A percentile compares a stretch with the other conserved stretches of the same genome.
Evolutionary conservation across 2,113 vertebrate genomes (phyloP).

Genomic region (Spilogale gracilis): DNA sequence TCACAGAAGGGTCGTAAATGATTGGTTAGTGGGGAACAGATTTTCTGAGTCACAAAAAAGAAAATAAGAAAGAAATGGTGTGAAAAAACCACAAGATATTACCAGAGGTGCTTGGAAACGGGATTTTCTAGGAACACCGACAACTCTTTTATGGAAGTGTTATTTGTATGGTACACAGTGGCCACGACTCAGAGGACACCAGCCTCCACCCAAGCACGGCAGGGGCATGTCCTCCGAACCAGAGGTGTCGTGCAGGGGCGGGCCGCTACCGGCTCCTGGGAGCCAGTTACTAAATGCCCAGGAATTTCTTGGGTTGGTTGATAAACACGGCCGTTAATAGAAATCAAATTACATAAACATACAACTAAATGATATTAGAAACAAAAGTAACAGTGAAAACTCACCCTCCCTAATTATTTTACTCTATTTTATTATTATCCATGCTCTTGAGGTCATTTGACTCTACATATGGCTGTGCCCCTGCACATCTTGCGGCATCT

Average conservation of each 20-base stretch:
- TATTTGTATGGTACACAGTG: not conserved
- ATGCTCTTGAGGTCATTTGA: no score
- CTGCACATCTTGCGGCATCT: accelerated
- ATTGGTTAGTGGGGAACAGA: not conserved
- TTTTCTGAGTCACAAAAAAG: not conserved
- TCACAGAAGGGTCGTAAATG: not conserved
- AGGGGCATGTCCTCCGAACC: not conserved
- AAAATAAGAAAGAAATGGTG: not conserved
- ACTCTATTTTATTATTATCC: not conserved
- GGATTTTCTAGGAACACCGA: not conserved
- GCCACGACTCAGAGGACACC: not conserved
- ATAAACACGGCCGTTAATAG: not conserved
- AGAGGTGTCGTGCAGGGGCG: not conserved
- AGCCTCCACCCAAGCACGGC: accelerated
- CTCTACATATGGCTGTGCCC: accelerated
- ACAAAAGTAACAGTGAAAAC: not conserved
- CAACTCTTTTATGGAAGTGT: accelerated
- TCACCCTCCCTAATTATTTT: not conserved
- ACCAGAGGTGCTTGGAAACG: no score
- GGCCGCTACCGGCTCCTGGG: not conserved
- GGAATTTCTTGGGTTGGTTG: not conserved
- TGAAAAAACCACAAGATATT: not conserved
- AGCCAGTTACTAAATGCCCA: not conserved
- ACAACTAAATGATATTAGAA: not conserved
- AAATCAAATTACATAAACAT: not conserved